phyloP scores from a whole-genome alignment of 2,797 vertebrate genomes.

The Craterocephalus amniculus region DNA sequence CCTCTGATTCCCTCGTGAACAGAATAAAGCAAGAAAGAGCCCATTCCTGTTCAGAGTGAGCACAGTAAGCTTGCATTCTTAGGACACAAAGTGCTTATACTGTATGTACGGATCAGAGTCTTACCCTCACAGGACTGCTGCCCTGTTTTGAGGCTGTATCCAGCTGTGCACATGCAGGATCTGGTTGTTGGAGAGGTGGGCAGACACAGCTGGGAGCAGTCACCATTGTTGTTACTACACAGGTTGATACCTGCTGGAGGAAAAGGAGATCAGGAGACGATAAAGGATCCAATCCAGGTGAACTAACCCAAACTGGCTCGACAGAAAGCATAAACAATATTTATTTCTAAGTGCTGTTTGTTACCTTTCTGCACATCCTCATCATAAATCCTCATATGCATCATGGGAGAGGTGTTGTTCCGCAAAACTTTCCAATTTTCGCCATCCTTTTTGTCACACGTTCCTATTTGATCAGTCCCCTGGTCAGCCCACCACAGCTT shows the following conservation, averaged over 20 bases:
- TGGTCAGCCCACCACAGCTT: conserved; percentile 99
- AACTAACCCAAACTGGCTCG: not conserved
- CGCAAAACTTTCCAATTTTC: conserved; percentile 86
- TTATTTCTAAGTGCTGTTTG: not conserved
- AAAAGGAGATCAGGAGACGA: conserved; percentile 19
- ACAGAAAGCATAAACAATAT: not conserved
- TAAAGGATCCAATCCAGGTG: not conserved
- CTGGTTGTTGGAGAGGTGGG: conserved; percentile 89
- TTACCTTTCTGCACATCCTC: conserved; percentile 90
- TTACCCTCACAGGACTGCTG: conserved; percentile 95
- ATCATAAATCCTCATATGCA: conserved; percentile 97
- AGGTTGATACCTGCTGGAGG: conserved; percentile 84
- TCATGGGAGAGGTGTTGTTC: conserved; percentile 93
- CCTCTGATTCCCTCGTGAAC: conserved; percentile 97
- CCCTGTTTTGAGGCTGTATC: conserved; percentile 93
- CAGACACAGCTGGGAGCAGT: conserved; percentile 97
- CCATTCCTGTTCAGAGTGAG: conserved; percentile 86
- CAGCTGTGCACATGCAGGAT: conserved; percentile 96
- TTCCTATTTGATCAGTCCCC: conserved; percentile 93
- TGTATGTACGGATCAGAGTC: not conserved
- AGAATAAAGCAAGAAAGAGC: conserved; percentile 95
- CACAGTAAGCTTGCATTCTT: not conserved
- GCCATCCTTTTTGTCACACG: conserved; percentile 92
- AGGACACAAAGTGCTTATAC: not conserved
- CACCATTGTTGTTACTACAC: conserved; percentile 93